Evolutionary conservation across 2,113 vertebrate genomes (phyloP).

Genomic region (Sakesphorus luctuosus): DNA sequence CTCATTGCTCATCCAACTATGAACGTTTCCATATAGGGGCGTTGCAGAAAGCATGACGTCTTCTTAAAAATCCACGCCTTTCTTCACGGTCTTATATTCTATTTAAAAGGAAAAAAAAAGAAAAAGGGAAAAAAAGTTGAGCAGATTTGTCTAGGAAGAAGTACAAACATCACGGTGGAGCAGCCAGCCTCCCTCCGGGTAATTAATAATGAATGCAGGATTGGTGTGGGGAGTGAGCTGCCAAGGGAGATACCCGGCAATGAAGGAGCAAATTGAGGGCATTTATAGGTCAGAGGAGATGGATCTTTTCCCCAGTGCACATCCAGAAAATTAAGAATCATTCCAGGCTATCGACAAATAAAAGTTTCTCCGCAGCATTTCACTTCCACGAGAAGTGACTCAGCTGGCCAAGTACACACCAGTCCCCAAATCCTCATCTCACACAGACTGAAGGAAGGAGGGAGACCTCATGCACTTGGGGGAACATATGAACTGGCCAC

Average conservation of each 20-base stretch:
- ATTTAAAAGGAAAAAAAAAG: background rate
- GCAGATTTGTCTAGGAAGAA: conserved; percentile 62
- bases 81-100: conserved; percentile 76
- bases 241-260: conserved; percentile 59
- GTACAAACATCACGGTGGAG: conserved; percentile 35
- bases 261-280: conserved; percentile 69
- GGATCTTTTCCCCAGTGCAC: conserved; percentile 45
- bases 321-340: conserved; percentile 66
- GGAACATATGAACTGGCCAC: background rate
- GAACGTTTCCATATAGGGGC: conserved; percentile 86
- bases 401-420: background rate
- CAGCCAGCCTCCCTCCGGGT: conserved; percentile 63
- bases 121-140: conserved; percentile 40
- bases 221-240: conserved; percentile 38
- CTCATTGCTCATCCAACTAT: conserved; percentile 89
- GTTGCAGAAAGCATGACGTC: conserved; percentile 89
- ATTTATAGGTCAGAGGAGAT: conserved; percentile 61
- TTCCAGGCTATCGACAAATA: conserved; percentile 54
- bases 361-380: conserved; percentile 18
- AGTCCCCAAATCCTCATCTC: background rate
- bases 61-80: conserved; percentile 71
- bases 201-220: conserved; percentile 67
- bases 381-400: conserved; percentile 6
- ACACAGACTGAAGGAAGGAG: background rate
- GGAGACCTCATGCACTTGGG: background rate